Base-by-base conservation (phyloP, 2,113 vertebrate genomes). In the Trichechus manatus region DNA sequence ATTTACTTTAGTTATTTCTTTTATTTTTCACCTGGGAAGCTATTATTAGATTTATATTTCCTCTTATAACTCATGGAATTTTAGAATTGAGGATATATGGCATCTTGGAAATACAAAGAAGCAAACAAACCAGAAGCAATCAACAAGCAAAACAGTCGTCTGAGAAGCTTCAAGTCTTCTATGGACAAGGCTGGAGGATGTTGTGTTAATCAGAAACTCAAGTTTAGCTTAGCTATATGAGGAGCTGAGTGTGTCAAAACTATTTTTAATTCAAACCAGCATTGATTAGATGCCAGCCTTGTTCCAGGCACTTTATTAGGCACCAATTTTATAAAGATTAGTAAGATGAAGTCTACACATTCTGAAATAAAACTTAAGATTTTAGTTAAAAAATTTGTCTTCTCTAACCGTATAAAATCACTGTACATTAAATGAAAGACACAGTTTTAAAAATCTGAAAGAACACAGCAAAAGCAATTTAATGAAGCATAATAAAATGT, bases 401-500 rank as follows among this genome's bases (percentile, higher is more conserved):
- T 89, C 90, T 94, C 82, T 89, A 92, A 94, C 42, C 79, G 22
- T 66, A 20, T 87, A 93, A 95, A 94, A 93, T 90, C 36, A 61
- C 36, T 82, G 50, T 68, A 79, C 66, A 42, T 56, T 87, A 95
- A 95, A 47, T 81, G 44, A 91, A 96, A 96, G 64, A 93, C 31
- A 87, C 19, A 89, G 4, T 92, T 70, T n/a, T 14, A 95, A 84
- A 89, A 89, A 93, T 82, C 14, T 89, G 31, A 93, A 85, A 85
- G 64, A 95, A 94, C n/a, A 36, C 7, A 86, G 64, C 29, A 83
- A 95, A 96, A 87, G 78, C 39, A 90, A 86, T 93, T 91, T 94
- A 95, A 81, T 75, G 14, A 70, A 17, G 53, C 14, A 50, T 92
- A 93, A 84, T 79, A 53, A 97, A 97, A 93, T 95, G 70, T 61